Base-by-base conservation (phyloP, 2,888 invertebrate genomes). In the Notodonta dromedarius region DNA sequence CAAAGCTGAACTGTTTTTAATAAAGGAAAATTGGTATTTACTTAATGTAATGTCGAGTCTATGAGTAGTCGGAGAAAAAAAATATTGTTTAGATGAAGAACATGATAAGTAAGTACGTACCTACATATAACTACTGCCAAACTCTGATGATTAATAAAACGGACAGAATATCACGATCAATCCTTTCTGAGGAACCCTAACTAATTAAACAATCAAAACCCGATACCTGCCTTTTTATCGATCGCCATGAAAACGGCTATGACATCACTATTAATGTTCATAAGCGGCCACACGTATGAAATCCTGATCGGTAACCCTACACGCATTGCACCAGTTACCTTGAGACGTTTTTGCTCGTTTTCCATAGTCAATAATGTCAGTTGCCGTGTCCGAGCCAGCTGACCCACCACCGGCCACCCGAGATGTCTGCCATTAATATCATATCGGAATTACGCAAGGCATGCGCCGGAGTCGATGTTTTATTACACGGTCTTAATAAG, bases 301-400 rank as follows among this genome's bases (percentile, higher is more conserved):
- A 39, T 67, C 67, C 76, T 67, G 65, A 76, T 66, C 69, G 67
- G 77, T 74, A 78, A 71, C 73, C 73, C 77, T 63, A 73, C 69
- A 71, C 63, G 61, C 58, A 57, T 70, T 80, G 80, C 80, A 82
- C 81, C 77, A 84, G 78, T 84, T 84, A 82, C 85, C 86, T 88
- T 84, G 83, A 77, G 76, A 67, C 63, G 70, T 83, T 87, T 87
- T 84, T 78, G 75, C 81, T 74, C 68, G 78, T 74, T 84, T 80
- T 70, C 76, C 78, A 79, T 79, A 80, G 77, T 70, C 77, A 76
- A 79, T 79, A 56, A 74, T 78, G 79, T 75, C 73, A 73, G 70
- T 71, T 71, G 71, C 61, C 70, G 65, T 76, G 68, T 73, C 66
- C 65, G 67, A 68, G 71, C 69, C 66, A 32, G 69, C 61, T 71